Evolutionary conservation across 1,140 invertebrate species (phyloP).

Genomic region (Bacillus rossius): DNA sequence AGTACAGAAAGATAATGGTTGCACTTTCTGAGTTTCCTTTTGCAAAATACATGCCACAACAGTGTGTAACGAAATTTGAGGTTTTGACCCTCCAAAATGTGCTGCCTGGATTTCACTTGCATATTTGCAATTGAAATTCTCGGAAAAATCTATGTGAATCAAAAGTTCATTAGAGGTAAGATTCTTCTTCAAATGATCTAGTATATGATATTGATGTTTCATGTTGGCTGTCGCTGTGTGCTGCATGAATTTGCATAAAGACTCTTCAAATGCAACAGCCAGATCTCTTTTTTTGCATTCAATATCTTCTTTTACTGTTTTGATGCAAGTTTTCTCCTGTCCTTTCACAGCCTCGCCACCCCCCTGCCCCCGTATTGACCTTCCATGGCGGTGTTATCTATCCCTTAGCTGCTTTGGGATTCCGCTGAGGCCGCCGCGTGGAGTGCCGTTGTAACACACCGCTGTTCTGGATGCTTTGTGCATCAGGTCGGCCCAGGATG

Average conservation of each 20-base stretch:
- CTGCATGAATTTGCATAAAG: conserved; percentile 18
- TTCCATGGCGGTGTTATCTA: too few species aligned
- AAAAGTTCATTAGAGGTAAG: conserved; percentile 27
- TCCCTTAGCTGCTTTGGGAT: too few species aligned
- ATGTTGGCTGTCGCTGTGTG: conserved; percentile 29
- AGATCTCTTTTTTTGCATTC: conserved; percentile 19
- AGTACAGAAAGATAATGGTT: conserved; percentile 33
- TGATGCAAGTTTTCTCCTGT: too few species aligned
- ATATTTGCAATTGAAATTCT: conserved; percentile 37
- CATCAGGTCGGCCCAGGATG: too few species aligned
- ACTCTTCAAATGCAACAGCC: conserved; percentile 12
- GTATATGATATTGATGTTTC: conserved; percentile 26
- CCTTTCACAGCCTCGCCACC: too few species aligned
- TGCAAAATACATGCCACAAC: conserved; percentile 28
- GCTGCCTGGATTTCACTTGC: conserved; percentile 33
- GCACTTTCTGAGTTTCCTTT: conserved; percentile 14
- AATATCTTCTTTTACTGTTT: too few species aligned
- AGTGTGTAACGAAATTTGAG: conserved; percentile 35
- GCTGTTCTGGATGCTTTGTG: too few species aligned
- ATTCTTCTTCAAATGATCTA: conserved; percentile 29
- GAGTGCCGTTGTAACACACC: too few species aligned
- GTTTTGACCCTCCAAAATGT: conserved; percentile 33
- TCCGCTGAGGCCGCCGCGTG: too few species aligned
- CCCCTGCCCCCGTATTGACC: too few species aligned
- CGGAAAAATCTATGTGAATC: conserved; percentile 36